Conservation (phyloP, 2,797 vertebrate genomes). For the Chiroxiphia lanceolata region DNA sequence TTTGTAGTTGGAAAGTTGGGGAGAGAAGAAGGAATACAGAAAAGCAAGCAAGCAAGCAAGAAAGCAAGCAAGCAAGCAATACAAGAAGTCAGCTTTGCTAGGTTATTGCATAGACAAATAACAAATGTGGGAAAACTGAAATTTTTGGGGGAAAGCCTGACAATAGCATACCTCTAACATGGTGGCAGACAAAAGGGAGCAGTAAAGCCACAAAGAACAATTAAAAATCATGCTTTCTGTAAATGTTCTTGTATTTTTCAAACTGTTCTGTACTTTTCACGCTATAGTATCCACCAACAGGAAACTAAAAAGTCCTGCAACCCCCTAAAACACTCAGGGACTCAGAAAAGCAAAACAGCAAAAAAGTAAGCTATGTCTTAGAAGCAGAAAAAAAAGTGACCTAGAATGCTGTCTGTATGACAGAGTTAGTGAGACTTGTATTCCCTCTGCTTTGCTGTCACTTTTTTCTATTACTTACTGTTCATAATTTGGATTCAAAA, state of each 20-base stretch:
- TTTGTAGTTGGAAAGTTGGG: background rate
- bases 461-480: background rate
- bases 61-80: fast-evolving
- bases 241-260: background rate
- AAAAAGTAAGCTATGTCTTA: background rate
- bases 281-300: background rate
- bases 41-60: background rate
- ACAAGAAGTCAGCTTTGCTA: background rate
- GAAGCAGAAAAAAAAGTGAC: background rate
- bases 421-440: fast-evolving
- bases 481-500: background rate
- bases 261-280: background rate
- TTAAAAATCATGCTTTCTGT: background rate
- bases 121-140: background rate
- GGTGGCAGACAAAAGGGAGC: background rate
- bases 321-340: background rate
- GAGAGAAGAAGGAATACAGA: background rate
- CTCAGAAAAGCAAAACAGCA: background rate
- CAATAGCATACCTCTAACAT: background rate
- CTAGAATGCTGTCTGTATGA: background rate
- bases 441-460: background rate
- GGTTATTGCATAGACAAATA: background rate
- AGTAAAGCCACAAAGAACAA: background rate
- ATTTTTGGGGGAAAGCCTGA: background rate
- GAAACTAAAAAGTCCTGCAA: background rate